phyloP scores from a whole-genome alignment of 2,113 vertebrate genomes.

The Silurus asotus region DNA sequence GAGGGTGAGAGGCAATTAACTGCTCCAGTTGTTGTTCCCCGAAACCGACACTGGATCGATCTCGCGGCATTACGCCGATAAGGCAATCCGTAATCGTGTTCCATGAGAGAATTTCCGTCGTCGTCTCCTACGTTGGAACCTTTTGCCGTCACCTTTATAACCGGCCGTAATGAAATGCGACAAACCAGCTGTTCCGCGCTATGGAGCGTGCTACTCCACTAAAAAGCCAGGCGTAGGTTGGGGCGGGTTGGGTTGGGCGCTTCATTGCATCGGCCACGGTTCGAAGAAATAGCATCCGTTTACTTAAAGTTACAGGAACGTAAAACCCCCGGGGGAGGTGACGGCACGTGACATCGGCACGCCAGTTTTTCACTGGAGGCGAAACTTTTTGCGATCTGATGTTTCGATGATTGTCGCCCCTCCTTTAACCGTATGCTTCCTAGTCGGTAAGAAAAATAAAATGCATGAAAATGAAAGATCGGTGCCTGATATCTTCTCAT shows the following conservation, averaged over 20 bases:
- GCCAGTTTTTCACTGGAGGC: neutral
- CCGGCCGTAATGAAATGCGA: neutral
- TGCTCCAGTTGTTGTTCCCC: neutral
- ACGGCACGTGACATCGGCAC: neutral
- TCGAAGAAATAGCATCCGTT: conserved; percentile 12
- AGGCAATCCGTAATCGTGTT: neutral
- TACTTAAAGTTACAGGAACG: conserved; percentile 18
- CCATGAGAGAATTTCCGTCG: neutral
- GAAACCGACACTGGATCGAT: neutral
- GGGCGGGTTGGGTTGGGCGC: neutral
- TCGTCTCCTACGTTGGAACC: neutral
- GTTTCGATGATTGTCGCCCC: neutral
- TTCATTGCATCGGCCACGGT: neutral
- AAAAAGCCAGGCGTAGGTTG: neutral
- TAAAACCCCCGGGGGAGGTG: neutral
- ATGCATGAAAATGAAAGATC: too few species aligned
- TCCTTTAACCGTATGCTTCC: neutral
- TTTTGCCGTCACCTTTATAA: neutral
- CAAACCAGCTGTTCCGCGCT: neutral
- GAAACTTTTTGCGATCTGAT: neutral
- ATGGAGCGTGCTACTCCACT: neutral
- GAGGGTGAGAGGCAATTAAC: conserved; percentile 4
- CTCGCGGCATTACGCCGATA: neutral
- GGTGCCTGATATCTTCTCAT: too few species aligned
- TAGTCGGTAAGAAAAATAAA: neutral